A percentile compares a stretch with the other conserved stretches of the same genome.
These are phyloP conservation scores for Drosophila teissieri DNA, from an alignment of 1,140 invertebrate species.

Conservation along the genomic window DNA sequence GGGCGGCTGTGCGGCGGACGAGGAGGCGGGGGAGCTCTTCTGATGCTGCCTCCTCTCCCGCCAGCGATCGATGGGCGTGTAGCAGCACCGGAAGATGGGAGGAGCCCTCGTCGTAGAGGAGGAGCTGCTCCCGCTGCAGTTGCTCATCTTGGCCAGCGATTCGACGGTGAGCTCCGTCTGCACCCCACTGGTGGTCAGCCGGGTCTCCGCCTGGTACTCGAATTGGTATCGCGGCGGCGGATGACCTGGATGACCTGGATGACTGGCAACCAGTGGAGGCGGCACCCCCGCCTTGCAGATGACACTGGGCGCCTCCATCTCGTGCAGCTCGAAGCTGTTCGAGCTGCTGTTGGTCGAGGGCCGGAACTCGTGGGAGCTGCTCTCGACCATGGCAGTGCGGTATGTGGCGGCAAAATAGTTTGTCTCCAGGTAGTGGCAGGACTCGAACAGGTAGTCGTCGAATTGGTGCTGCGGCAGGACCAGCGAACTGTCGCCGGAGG, in stretches of 20 bases:
- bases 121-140: slow-evolving; percentile 38
- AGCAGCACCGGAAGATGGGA: slow-evolving; percentile 82
- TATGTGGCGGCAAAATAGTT: slow-evolving; percentile 84
- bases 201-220: slow-evolving; percentile 58
- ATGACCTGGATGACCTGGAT: neutral
- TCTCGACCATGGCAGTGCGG: slow-evolving; percentile 84
- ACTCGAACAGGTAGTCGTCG: slow-evolving; percentile 83
- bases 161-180: slow-evolving; percentile 78
- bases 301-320: slow-evolving; percentile 72
- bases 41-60: slow-evolving; percentile 70
- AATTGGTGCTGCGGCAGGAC: slow-evolving; percentile 66
- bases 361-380: slow-evolving; percentile 80
- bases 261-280: slow-evolving; percentile 11
- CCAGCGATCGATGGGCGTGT: slow-evolving; percentile 82
- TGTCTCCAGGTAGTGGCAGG: slow-evolving; percentile 83
- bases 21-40: slow-evolving; percentile 23
- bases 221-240: slow-evolving; percentile 32
- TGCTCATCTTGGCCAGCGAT: slow-evolving; percentile 65
- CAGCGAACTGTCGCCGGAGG: slow-evolving; percentile 43
- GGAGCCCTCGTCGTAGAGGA: slow-evolving; percentile 32
- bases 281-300: slow-evolving; percentile 72
- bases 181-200: slow-evolving; percentile 77
- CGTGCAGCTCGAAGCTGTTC: slow-evolving; percentile 78
- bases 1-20: slow-evolving; percentile 18
- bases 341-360: slow-evolving; percentile 78